Percentiles rank a stretch among this genome's conserved stretches.
These are phyloP conservation scores for Terebella lapidaria DNA, from an alignment of 2,888 invertebrate species.

Conservation along the genomic window DNA sequence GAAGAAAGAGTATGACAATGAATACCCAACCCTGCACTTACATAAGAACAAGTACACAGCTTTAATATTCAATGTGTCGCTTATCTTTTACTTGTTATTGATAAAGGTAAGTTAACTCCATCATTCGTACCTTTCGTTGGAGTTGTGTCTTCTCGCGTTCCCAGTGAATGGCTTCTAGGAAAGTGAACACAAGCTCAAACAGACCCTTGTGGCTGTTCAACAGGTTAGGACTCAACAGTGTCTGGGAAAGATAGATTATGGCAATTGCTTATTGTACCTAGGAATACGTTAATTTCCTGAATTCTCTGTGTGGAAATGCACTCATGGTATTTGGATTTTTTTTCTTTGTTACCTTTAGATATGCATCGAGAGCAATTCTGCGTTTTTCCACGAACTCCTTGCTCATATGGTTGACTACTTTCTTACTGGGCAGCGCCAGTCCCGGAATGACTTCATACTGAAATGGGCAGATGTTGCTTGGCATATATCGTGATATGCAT, in stretches of 20 bases:
- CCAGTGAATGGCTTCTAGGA: constrained; percentile 68
- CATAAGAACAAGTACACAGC: too few relatives aligned
- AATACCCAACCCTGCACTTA: too few relatives aligned
- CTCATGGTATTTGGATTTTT: too few relatives aligned
- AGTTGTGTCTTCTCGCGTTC: constrained; percentile 60
- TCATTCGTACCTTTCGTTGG: constrained; percentile 47
- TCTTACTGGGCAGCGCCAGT: constrained; percentile 82
- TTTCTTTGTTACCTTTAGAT: constrained; percentile 64
- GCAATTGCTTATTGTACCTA: background rate
- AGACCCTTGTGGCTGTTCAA: constrained; percentile 63
- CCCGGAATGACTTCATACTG: constrained; percentile 69
- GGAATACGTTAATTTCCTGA: background rate
- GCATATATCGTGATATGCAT: too few relatives aligned
- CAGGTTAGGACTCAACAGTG: constrained; percentile 62
- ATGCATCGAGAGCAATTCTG: constrained; percentile 70
- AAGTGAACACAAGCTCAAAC: constrained; percentile 61
- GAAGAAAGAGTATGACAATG: too few relatives aligned
- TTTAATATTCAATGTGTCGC: too few relatives aligned
- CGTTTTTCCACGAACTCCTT: constrained; percentile 72
- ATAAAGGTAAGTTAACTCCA: too few relatives aligned
- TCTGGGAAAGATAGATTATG: constrained; percentile 39
- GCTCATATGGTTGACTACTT: constrained; percentile 89
- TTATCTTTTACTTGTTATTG: too few relatives aligned
- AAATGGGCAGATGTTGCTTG: constrained; percentile 8
- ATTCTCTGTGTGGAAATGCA: too few relatives aligned